Base-by-base conservation (phyloP, 2,113 vertebrate genomes). In the Chaetodon trifascialis region DNA sequence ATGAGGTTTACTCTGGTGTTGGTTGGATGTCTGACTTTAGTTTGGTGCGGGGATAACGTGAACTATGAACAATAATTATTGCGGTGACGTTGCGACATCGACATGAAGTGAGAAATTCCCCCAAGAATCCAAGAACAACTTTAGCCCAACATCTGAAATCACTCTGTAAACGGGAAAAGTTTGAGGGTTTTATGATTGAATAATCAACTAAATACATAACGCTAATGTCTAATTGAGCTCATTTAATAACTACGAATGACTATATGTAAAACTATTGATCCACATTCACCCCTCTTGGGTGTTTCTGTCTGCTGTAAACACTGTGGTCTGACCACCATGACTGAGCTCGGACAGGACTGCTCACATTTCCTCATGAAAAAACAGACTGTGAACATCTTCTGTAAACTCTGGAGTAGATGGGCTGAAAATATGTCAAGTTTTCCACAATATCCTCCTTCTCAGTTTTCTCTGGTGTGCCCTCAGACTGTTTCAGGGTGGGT, bases 271-370 rank as follows among this genome's bases (percentile, higher is more conserved):
- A 51, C 7, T 78, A 7, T 36, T 66, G 67, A 76, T 83, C 76
- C 65, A 82, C 68, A 74, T 78, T 68, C 15, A 25, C 59, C 23
- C 11, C 38, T 74, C 51, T 66, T 16, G 54, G 70, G 64, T 80
- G 67, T 86, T 74, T 83, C 38, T 76, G 47, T 79, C 34, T 54
- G 40, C 23, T 75, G 52, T 76, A 80, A 86, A 88, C 59, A 47
- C 7, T n/a, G 76, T 21, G 76, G 84, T 59, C 68, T 86, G 42
- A 74, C 82, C 82, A 62, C 72, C 71, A 19, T 79, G 49, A 86
- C 78, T 86, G 71, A 82, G 80, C 65, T 2, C 23, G 21, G 64
- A 77, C 79, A 83, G 42, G 62, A 7, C 14, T 16, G 70, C 79
- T 86, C 58, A 58, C 56, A 88, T 78, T 75, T 78, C 51, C 60